These are phyloP conservation scores for Circaetus cinerascens DNA, from an alignment of 2,113 vertebrate genomes.

Conservation along the genomic window DNA sequence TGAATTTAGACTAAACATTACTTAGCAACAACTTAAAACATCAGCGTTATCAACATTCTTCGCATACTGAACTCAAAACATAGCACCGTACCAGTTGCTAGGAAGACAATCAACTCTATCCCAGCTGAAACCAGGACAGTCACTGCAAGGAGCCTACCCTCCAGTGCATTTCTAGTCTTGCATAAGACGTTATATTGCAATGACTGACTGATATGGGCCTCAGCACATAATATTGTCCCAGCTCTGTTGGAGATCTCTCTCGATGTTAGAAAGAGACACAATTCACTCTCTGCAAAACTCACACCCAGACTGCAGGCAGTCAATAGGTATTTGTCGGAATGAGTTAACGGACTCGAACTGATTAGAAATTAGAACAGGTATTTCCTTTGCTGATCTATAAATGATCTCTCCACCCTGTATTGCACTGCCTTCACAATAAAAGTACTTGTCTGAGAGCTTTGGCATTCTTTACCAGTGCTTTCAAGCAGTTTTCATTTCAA, in stretches of 20 bases:
- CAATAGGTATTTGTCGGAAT: neutral
- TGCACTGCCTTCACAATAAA: neutral
- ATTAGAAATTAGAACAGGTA: neutral
- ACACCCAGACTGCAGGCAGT: neutral
- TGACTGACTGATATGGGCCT: rapidly evolving
- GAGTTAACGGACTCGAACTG: neutral
- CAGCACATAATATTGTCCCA: rapidly evolving
- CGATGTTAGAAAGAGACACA: neutral
- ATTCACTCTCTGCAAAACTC: neutral
- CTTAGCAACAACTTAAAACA: too few species aligned
- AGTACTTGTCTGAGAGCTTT: neutral
- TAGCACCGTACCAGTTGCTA: too few species aligned
- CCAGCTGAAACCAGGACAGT: too few species aligned
- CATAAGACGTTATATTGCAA: rapidly evolving
- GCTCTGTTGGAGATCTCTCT: neutral
- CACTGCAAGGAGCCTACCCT: neutral
- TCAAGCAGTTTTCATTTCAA: neutral
- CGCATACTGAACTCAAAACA: too few species aligned
- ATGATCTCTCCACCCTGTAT: neutral
- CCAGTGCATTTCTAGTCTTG: neutral
- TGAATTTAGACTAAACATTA: too few species aligned
- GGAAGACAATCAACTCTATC: too few species aligned
- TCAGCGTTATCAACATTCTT: too few species aligned
- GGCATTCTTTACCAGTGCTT: neutral
- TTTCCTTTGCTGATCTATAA: neutral